Base-by-base conservation (phyloP, 2,888 invertebrate genomes). In the Cyrtodaria siliqua region DNA sequence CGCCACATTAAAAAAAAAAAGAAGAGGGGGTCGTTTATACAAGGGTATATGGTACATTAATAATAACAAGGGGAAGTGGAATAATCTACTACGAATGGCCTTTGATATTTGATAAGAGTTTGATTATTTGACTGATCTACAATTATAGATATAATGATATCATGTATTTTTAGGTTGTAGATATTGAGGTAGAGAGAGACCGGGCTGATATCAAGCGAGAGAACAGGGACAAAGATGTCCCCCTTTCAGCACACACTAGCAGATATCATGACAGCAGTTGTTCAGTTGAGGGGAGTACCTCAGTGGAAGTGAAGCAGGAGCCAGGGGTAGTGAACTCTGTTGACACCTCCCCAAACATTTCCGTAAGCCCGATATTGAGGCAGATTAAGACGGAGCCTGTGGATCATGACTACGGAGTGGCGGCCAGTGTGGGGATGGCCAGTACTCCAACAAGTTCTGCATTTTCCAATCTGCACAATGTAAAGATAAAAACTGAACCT, bases 111-210 rank as follows among this genome's bases (percentile, higher is more conserved):
- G n/a, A n/a, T n/a, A n/a, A n/a, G n/a, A n/a, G n/a, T n/a, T n/a
- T n/a, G n/a, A n/a, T n/a, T n/a, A n/a, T n/a, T n/a, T n/a, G n/a
- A n/a, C n/a, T n/a, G n/a, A n/a, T n/a, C n/a, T n/a, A n/a, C n/a
- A n/a, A n/a, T n/a, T n/a, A n/a, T n/a, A n/a, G n/a, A n/a, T n/a
- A n/a, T n/a, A n/a, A n/a, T n/a, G n/a, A n/a, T n/a, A n/a, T n/a
- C n/a, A n/a, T n/a, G n/a, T n/a, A n/a, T n/a, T n/a, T n/a, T n/a
- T n/a, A 90, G 89, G 75, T 87, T 27, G 87, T 90, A n/a, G 88
- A 90, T 62, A 68, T 90, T 27, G 89, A 90, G 47, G 59, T 90
- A 42, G 88, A 88, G 38, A 79, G 76, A 66, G 88, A 88, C 26
- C 63, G 59, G 12, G 29, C 57, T 20, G 71, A 69, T 44, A 40